phyloP scores from a whole-genome alignment of 2,113 vertebrate genomes.

The Oreotrochilus melanogaster region DNA sequence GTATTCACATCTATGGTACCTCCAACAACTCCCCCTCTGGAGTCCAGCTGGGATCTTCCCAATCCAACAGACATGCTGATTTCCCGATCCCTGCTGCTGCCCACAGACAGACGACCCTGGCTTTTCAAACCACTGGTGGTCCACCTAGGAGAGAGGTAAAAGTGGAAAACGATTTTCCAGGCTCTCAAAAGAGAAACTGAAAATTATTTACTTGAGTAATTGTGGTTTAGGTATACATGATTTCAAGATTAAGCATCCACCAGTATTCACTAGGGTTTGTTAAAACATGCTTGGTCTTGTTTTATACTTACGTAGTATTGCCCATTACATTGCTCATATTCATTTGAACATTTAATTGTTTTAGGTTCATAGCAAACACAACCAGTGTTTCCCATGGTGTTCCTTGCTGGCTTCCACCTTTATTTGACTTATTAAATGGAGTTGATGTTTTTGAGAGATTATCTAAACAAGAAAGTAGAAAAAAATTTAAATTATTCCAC shows the following conservation, averaged over 20 bases:
- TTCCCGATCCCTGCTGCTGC: conserved; percentile 94
- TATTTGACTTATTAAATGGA: conserved; percentile 90
- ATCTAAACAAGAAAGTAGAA: conserved; percentile 75
- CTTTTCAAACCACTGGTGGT: conserved; percentile 98
- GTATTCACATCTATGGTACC: conserved; percentile 98
- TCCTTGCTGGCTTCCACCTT: conserved; percentile 90
- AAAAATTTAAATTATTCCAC: not conserved
- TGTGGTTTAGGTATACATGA: not conserved
- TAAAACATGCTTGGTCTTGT: not conserved
- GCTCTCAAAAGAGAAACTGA: not conserved
- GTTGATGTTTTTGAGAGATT: conserved; percentile 92
- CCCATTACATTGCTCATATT: conserved; percentile 99
- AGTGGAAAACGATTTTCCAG: not conserved
- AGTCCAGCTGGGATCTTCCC: conserved; percentile 95
- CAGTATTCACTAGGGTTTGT: not conserved
- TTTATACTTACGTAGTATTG: conserved; percentile 92
- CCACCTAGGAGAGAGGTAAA: conserved; percentile 83
- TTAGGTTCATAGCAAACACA: conserved; percentile 97
- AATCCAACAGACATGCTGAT: conserved; percentile 98
- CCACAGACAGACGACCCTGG: conserved; percentile 95
- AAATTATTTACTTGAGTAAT: not conserved
- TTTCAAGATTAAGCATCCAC: not conserved
- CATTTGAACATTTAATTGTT: conserved; percentile 97
- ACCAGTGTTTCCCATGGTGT: conserved; percentile 97
- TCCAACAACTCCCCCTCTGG: conserved; percentile 97